Evolutionary conservation across 2,113 vertebrate genomes (phyloP), one percentile per base, ranked within the genome.

Genomic region (Mus spicilegus): DNA sequence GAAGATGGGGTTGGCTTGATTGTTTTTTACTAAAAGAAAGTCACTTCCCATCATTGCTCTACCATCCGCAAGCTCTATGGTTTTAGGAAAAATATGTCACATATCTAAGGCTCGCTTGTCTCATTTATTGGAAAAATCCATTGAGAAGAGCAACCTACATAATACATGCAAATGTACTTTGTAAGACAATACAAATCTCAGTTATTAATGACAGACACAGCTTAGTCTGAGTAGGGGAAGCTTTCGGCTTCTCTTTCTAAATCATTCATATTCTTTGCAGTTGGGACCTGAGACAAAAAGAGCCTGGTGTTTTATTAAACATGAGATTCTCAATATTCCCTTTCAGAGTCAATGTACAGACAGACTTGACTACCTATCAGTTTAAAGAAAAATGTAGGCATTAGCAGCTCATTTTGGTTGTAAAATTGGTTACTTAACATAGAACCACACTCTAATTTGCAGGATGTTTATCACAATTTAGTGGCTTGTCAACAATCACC

Each of bases 381-480:
- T 97, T 95, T 95, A 89, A 98, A 98, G 96, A 97, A 98, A 98
- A 98, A 98, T 96, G 80, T 69, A 90, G 54, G 42, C 95, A 98
- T 98, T 98, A 98, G 84, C 13, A 19, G 46, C 30, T 97, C 97
- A 89, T 3, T 98, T 98, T 96, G 96, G 72, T 97, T 97, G 87
- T 97, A 97, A 97, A 96, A 97, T 94, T 17, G 0, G 54, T 97
- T 97, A 97, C 97, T 98, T 98, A 98, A 97, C 96, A 94, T 94
- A 97, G 70, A 97, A 80, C 54, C 97, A 90, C 85, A 93, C 67
- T 95, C 77, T 97, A 97, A 97, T 97, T 95, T 96, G 81, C 75
- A 97, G 36, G 46, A 65, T 84, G 87, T 97, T 98, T 98, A 97
- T 97, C 97, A 98, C 96, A 98, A 97, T 97, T 96, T 97, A 97